Conservation (phyloP, 2,888 invertebrate genomes). For the Argyra leucocephala region DNA sequence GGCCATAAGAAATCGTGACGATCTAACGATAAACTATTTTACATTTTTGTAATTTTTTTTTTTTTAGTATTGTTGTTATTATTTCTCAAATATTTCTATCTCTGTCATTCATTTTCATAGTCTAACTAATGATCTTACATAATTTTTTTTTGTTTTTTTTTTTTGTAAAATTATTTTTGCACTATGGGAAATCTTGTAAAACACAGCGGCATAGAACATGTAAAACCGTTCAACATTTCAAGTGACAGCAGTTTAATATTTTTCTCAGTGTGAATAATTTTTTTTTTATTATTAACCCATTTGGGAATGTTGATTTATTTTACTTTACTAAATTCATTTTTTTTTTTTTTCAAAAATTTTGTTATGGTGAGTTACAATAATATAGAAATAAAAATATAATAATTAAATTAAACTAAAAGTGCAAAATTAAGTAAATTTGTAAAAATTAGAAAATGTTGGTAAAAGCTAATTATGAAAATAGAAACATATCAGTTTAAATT, state of each 20-base stretch:
- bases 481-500: no score
- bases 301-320: no score
- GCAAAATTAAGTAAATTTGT: no score
- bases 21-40: not conserved
- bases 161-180: not conserved
- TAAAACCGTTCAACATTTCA: not conserved
- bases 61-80: not conserved
- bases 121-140: not conserved
- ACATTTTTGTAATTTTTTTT: not conserved
- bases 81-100: not conserved
- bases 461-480: no score
- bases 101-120: not conserved
- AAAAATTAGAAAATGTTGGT: no score
- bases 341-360: no score
- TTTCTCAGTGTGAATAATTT: not conserved
- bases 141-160: not conserved
- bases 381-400: no score
- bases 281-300: not conserved
- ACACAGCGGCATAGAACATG: not conserved
- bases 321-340: no score
- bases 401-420: no score
- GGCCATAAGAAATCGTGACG: not conserved
- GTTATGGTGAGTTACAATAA: no score
- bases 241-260: not conserved
- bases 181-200: slow-evolving; percentile 6